Base-by-base conservation (phyloP, 2,888 invertebrate genomes). In the Dynastes maya region DNA sequence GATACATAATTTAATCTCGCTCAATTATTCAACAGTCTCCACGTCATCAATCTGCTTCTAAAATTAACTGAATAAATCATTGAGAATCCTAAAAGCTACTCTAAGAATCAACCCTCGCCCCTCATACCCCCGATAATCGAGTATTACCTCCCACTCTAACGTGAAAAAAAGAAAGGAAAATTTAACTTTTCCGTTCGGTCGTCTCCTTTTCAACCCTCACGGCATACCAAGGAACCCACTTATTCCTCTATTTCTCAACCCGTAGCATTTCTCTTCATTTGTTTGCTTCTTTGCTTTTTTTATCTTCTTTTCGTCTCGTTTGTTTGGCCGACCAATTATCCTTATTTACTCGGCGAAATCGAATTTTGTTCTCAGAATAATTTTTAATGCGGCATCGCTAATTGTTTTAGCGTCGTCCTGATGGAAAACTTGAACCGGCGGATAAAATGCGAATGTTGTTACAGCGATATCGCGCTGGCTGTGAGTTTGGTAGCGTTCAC, bases 351-450 rank as follows among this genome's bases (percentile, higher is more conserved):
- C 9, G 5, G 70, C 29, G 70, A 32, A 70, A 70, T 70, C 70
- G 27, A 70, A 70, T 70, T 70, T n/a, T 32, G 70, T 13, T 8
- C 53, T 32, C 51, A n/a, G 53, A 16, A 70, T 70, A 70, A 70
- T 70, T 70, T 70, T 70, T 70, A 70, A 53, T 70, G 37, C 70
- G 53, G 70, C 51, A 32, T 64, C 53, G 22, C 29, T 70, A 70
- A 70, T 53, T 70, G 53, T 51, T 70, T 70, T 55, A 70, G 70
- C 70, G 29, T 32, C 22, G 55, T 5, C 22, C 5, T 1, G 55
- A 1, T 16, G 53, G 53, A 53, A n/a, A 6, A n/a, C 53, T n/a
- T 0, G 53, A 6, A 11, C 16, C 22, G 22, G 13, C 55, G 22
- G 22, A 58, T 58, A 58, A 22, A 58, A 58, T 58, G n/a, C 53